Evolutionary conservation across 2,797 vertebrate genomes (phyloP), one percentile per base, ranked within the genome.

Genomic region (Crocodylus rhombifer): DNA sequence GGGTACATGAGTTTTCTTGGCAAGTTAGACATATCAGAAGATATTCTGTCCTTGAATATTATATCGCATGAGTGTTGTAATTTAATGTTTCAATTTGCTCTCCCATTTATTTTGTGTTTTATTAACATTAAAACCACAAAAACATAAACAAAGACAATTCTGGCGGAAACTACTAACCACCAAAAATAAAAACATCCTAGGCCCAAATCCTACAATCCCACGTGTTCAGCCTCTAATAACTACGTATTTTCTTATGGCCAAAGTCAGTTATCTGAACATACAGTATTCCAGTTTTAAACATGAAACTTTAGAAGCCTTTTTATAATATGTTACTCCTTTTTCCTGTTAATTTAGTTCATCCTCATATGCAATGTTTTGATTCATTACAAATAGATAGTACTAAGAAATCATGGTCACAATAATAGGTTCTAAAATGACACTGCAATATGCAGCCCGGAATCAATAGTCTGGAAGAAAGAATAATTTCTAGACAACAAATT

Each of bases 1-100:
- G 61, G 3, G 17, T 4, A 61, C 9, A 0, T 0, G 3, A 33
- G 1, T 18, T 69, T 78, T 21, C 28, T 69, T n/a, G 77, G 64
- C 51, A 92, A 26, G 26, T 28, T 64, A 64, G 63, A 28, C 63
- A n/a, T 61, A 61, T 64, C 25, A n/a, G 28, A 64, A 14, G n/a
- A 64, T 15, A 5, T 64, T 6, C 63, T 64, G 26, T n/a, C 63
- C 21, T 64, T 64, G 63, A 28, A 64, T 64, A 14, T n/a, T n/a
- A 16, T 26, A 15, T 15, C n/a, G 26, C 42, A 42, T 64, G 63
- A 7, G n/a, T 64, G 6, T n/a, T 16, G 63, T 64, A n/a, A 28
- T n/a, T 64, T 26, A n/a, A 64, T 64, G n/a, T n/a, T 64, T 14
- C n/a, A 64, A 64, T 60, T 17, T 64, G 63, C n/a, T 28, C 16